Conservation (phyloP, 2,888 invertebrate genomes). For the Malthinus flaveolus region DNA sequence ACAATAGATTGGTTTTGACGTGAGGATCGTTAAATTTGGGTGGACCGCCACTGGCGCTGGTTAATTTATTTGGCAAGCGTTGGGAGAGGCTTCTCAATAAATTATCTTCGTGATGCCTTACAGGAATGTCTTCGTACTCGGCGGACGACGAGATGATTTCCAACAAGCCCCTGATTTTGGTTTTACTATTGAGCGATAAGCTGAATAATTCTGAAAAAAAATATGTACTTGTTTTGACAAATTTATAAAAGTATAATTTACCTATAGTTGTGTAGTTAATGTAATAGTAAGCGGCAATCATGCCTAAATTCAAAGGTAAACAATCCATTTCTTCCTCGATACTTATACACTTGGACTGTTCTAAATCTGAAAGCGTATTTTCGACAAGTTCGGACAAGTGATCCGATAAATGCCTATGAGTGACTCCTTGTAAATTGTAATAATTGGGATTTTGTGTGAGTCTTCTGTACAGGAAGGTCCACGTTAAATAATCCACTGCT, state of each 20-base stretch:
- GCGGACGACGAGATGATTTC: slow-evolving; percentile 98
- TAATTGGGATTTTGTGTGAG: slow-evolving; percentile 99
- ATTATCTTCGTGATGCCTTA: slow-evolving; percentile 93
- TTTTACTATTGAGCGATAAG: slow-evolving; percentile 93
- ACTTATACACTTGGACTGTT: slow-evolving; percentile 96
- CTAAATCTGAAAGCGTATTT: slow-evolving; percentile 89
- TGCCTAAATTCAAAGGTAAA: slow-evolving; percentile 94
- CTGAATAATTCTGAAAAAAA: slow-evolving; percentile 88
- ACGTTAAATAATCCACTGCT: slow-evolving; percentile 98
- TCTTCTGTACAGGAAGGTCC: slow-evolving; percentile 97
- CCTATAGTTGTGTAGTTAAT: slow-evolving; percentile 99
- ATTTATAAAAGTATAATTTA: slow-evolving; percentile 49
- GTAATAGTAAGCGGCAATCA: slow-evolving; percentile 99
- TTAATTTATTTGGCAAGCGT: slow-evolving; percentile 64
- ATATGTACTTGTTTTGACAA: slow-evolving; percentile 1
- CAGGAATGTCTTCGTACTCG: slow-evolving; percentile 93
- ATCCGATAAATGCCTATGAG: slow-evolving; percentile 95
- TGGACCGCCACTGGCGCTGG: slow-evolving; percentile 60
- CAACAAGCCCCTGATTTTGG: slow-evolving; percentile 93
- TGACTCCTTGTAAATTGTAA: slow-evolving; percentile 96
- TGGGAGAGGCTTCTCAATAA: slow-evolving; percentile 67
- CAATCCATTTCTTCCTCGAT: slow-evolving; percentile 99
- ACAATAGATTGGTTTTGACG: slow-evolving; percentile 90
- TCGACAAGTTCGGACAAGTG: slow-evolving; percentile 98
- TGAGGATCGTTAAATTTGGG: slow-evolving; percentile 96